phyloP scores from a whole-genome alignment of 2,797 vertebrate genomes.

The Lophius americanus region DNA sequence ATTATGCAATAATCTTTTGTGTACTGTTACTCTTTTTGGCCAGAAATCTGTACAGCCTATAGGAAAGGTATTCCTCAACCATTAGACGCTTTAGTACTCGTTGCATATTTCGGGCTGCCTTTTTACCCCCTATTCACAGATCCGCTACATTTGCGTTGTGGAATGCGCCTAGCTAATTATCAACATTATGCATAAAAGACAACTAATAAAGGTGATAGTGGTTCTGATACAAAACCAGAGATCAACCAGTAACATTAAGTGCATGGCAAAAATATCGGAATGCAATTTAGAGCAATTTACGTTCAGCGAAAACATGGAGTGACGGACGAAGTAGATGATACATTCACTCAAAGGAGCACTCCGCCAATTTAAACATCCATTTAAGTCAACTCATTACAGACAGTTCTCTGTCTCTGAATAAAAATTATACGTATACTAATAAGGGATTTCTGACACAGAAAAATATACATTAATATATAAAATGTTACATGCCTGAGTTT shows the following conservation, averaged over 20 bases:
- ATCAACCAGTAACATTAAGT: slow-evolving; percentile 22
- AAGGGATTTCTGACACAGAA: background rate
- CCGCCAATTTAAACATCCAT: background rate
- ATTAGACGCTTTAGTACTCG: slow-evolving; percentile 5
- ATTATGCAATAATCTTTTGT: slow-evolving; percentile 1
- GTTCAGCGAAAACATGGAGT: background rate
- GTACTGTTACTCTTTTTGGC: slow-evolving; percentile 24
- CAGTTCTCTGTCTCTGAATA: background rate
- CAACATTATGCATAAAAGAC: slow-evolving; percentile 31
- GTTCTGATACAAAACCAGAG: slow-evolving; percentile 37
- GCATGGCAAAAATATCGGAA: slow-evolving; percentile 18
- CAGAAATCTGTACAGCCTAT: slow-evolving; percentile 8
- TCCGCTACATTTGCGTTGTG: slow-evolving; percentile 14
- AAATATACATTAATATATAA: no score
- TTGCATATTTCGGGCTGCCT: slow-evolving; percentile 38
- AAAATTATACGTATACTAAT: background rate
- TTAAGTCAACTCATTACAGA: background rate
- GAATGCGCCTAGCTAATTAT: background rate
- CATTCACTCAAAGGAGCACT: slow-evolving; percentile 8
- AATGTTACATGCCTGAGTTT: no score
- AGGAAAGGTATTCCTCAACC: slow-evolving; percentile 9
- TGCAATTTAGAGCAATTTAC: background rate
- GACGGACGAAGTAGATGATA: slow-evolving; percentile 10
- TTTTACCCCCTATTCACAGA: slow-evolving; percentile 2
- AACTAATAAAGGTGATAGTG: slow-evolving; percentile 18